Evolutionary conservation across 2,888 invertebrate species (phyloP), one percentile per base, ranked within the genome.

Genomic region (Brachylomia viminalis): DNA sequence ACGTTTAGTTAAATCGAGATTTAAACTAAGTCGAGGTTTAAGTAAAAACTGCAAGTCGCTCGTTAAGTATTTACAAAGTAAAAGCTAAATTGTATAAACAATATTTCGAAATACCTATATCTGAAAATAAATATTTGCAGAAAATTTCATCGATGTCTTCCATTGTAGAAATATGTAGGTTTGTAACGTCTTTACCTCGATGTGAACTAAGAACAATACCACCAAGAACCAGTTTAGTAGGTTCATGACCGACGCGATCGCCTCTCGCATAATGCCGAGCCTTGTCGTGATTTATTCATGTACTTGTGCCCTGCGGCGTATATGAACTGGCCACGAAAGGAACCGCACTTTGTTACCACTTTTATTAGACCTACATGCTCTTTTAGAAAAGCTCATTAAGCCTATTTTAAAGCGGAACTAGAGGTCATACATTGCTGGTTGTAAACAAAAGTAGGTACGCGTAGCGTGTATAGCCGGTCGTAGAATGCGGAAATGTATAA

Each of bases 201-300:
- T 89, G 85, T 86, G 73, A 87, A 83, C 74, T 79, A 89, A 89
- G 91, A 94, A 95, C 94, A 94, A 95, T 94, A 93, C 92, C 82
- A 89, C 85, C 88, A 83, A 91, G 90, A 96, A 96, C 96, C 95
- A 95, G 96, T 96, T 95, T 93, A 93, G 93, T 95, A 92, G 94
- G 95, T 95, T 92, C 95, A 95, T 94, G 94, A 95, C 94, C 95
- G 94, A 88, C 87, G 88, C 90, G 92, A 92, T 93, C 92, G 93
- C 90, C 91, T 90, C 92, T 91, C 92, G 92, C 92, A 92, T 94
- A 92, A 93, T 92, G 89, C 91, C 87, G 88, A 91, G 91, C 88
- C 91, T 92, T 90, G 83, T 86, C 91, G 93, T 93, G 94, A 95
- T 95, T 95, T 95, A 94, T 93, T 90, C 90, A 90, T 88, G 88